Conservation (phyloP, 2,113 vertebrate species). For the Zapus hudsonius region DNA sequence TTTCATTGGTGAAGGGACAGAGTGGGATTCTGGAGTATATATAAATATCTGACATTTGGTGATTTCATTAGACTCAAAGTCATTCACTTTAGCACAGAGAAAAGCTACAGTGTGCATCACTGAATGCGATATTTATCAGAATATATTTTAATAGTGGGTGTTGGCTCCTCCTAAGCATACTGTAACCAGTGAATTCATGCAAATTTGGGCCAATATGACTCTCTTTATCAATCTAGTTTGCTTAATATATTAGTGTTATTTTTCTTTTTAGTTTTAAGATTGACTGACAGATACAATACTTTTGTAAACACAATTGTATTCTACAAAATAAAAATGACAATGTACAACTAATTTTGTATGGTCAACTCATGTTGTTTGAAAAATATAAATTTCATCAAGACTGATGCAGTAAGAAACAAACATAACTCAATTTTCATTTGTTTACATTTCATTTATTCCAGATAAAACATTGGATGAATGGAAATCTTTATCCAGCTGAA, state of each 20-base stretch:
- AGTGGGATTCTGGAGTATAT: neutral
- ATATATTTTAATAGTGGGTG: neutral
- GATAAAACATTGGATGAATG: neutral
- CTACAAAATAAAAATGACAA: neutral
- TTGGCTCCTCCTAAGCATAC: neutral
- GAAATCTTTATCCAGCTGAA: neutral
- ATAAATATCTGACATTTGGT: slow-evolving; percentile 33
- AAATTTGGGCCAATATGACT: neutral
- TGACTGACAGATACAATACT: neutral
- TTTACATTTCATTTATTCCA: neutral
- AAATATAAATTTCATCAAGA: neutral
- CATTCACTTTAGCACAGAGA: neutral
- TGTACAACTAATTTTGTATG: neutral
- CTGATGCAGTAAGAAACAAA: neutral
- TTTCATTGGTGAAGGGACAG: slow-evolving; percentile 25
- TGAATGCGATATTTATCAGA: neutral
- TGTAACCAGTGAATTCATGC: neutral
- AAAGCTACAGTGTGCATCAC: neutral
- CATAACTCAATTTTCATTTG: neutral
- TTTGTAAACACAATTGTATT: slow-evolving; percentile 24
- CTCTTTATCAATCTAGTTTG: neutral
- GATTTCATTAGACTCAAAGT: neutral
- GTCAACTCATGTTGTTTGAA: neutral
- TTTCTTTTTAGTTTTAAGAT: slow-evolving; percentile 28
- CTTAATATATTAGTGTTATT: slow-evolving; percentile 13